Conservation (phyloP, 1,140 invertebrate genomes). For the Liolophura sinensis region DNA sequence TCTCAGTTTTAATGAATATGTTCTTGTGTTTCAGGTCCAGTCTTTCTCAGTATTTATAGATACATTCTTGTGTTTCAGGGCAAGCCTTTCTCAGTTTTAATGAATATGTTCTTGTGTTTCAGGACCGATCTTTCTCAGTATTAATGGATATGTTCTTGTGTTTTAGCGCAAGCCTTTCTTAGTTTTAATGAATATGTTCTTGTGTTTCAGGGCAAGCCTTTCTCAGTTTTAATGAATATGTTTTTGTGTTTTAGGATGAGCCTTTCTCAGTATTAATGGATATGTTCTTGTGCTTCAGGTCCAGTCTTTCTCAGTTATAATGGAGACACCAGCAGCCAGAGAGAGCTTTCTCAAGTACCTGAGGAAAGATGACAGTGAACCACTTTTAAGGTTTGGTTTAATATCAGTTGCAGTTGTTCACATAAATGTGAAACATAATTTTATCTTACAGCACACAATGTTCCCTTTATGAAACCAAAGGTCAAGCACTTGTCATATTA, state of each 20-base stretch:
- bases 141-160: conserved; percentile 56
- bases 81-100: conserved; percentile 58
- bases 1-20: conserved; percentile 60
- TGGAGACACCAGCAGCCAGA: conserved; percentile 56
- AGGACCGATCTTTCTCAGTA: conserved; percentile 60
- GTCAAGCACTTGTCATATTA: no score
- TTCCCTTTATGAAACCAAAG: background rate
- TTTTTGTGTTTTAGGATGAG: conserved; percentile 51
- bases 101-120: conserved; percentile 48
- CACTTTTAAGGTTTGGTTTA: conserved; percentile 64
- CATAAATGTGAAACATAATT: no score
- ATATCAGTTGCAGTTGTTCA: no score
- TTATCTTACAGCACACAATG: no score
- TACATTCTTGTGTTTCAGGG: conserved; percentile 48
- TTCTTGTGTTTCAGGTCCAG: conserved; percentile 50
- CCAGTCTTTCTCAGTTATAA: conserved; percentile 59
- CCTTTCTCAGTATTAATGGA: conserved; percentile 61
- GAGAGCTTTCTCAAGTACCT: conserved; percentile 79
- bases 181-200: conserved; percentile 58
- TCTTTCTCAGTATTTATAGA: conserved; percentile 61
- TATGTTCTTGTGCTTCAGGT: conserved; percentile 50
- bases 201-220: conserved; percentile 56
- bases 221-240: conserved; percentile 60
- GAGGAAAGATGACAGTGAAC: conserved; percentile 78
- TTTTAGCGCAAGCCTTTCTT: conserved; percentile 59